These are phyloP conservation scores for Chironex yamaguchii DNA, from an alignment of 30 jellyfish, hydroid and myxozoan species.

Conservation along the genomic window DNA sequence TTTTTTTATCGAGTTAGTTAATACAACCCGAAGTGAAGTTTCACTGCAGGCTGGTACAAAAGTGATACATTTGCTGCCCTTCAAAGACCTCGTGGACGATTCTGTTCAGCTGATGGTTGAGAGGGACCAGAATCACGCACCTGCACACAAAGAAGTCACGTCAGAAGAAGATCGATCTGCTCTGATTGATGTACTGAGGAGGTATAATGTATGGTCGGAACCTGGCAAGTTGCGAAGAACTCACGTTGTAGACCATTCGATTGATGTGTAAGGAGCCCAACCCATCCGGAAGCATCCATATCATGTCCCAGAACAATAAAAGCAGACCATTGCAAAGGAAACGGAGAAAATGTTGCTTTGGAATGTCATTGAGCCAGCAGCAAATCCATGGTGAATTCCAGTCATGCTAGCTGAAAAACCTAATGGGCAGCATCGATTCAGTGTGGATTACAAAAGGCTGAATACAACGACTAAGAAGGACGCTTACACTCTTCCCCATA, in stretches of 20 bases:
- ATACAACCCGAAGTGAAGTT: slow-evolving; percentile 62
- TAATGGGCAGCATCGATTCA: slow-evolving; percentile 48
- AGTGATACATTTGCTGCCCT: slow-evolving; percentile 64
- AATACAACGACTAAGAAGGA: slow-evolving; percentile 43
- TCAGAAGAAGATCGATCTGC: slow-evolving; percentile 42
- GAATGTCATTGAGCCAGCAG: slow-evolving; percentile 56
- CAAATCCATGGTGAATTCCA: slow-evolving; percentile 67
- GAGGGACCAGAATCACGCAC: slow-evolving; percentile 1
- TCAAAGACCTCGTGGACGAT: neutral
- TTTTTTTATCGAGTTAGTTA: slow-evolving; percentile 58
- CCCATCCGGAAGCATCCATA: slow-evolving; percentile 64
- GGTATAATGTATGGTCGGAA: slow-evolving; percentile 39
- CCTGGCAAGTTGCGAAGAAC: slow-evolving; percentile 48
- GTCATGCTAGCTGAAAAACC: slow-evolving; percentile 53
- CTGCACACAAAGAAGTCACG: neutral
- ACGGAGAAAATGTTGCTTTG: slow-evolving; percentile 57
- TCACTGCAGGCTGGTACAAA: slow-evolving; percentile 74
- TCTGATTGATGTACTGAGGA: slow-evolving; percentile 42
- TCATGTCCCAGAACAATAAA: slow-evolving; percentile 58
- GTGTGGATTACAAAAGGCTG: slow-evolving; percentile 54
- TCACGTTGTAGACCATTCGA: slow-evolving; percentile 60
- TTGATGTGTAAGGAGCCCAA: slow-evolving; percentile 65
- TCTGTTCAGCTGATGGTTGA: slow-evolving; percentile 7
- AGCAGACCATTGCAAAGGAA: slow-evolving; percentile 37
- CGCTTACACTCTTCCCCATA: slow-evolving; percentile 39